Percentiles rank a stretch among this genome's conserved stretches.
These are phyloP conservation scores for Peromyscus maniculatus DNA, from an alignment of 2,113 vertebrate genomes.

Conservation along the genomic window DNA sequence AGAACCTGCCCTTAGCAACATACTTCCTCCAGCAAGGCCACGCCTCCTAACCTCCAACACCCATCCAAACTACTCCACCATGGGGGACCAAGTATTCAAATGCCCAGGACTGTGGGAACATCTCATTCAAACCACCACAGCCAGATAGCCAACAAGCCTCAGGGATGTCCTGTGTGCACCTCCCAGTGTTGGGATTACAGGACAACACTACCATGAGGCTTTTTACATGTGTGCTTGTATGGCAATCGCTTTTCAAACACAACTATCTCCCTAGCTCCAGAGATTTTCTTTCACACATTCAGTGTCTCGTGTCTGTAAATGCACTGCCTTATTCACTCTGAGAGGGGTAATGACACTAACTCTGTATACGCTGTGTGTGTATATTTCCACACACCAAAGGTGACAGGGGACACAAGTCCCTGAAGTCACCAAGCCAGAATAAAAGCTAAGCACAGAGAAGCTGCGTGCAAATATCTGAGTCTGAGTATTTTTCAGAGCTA, in stretches of 20 bases:
- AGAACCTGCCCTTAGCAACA: neutral
- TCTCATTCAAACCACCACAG: neutral
- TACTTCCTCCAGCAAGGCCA: neutral
- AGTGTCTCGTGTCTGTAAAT: neutral
- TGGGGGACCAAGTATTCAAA: neutral
- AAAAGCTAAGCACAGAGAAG: neutral
- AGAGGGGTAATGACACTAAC: neutral
- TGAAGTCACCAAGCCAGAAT: neutral
- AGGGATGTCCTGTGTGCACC: neutral
- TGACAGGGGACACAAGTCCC: neutral
- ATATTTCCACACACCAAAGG: neutral
- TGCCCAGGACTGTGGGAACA: neutral
- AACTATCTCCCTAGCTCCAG: neutral
- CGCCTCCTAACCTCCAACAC: neutral
- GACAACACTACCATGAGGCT: neutral
- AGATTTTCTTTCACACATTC: neutral
- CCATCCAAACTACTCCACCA: neutral
- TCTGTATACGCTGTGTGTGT: neutral
- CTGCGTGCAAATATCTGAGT: neutral
- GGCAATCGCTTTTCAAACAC: neutral
- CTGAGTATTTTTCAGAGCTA: neutral
- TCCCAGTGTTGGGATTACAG: neutral
- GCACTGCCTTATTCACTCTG: neutral
- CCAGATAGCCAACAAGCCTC: neutral
- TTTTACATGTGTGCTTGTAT: no score